Base-by-base conservation (phyloP, 2,888 invertebrate genomes). In the Andrena chrysosceles region DNA sequence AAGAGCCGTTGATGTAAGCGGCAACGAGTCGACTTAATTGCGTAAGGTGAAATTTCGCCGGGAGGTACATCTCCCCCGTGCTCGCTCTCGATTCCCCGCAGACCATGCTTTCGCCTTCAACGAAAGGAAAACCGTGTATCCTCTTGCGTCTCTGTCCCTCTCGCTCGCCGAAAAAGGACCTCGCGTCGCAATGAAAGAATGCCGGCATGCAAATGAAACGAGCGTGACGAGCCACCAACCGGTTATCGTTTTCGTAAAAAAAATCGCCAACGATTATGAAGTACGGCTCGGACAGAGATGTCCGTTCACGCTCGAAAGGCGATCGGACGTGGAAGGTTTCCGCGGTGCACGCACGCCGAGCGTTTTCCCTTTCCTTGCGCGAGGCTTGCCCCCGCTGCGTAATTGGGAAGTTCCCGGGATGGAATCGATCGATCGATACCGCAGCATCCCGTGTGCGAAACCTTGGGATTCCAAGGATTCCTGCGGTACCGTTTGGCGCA, bases 31-130 rank as follows among this genome's bases (percentile, higher is more conserved):
- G 23, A 35, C 33, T 78, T 86, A 87, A 89, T 89, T 87, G 87
- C 86, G 85, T 83, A 85, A 89, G 78, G 85, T 84, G 84, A 89
- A 89, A 88, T 88, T 88, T 87, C 74, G 83, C 85, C 87, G 62
- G 69, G n/a, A 83, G 84, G 75, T 62, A 60, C 60, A 48, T 62
- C 74, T 72, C 60, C 48, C n/a, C 49, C 42, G 77, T 56, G 66
- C 66, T 64, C 78, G 63, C 42, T 69, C 73, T 59, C 79, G 79
- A 66, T 73, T 72, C 63, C n/a, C 33, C 10, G 13, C 64, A 5
- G 2, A 13, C 20, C n/a, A 16, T 29, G 20, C 52, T 23, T 16
- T 56, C 76, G 42, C 20, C 23, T 52, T 29, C 10, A 8, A 48
- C n/a, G 10, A 76, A 77, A 64, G 2, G 49, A 33, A 56, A n/a